Percentiles rank a stretch among this genome's conserved stretches.
Conservation (phyloP, 92 coral and sea anemone genomes). For the Anthopleura xanthogrammica region DNA sequence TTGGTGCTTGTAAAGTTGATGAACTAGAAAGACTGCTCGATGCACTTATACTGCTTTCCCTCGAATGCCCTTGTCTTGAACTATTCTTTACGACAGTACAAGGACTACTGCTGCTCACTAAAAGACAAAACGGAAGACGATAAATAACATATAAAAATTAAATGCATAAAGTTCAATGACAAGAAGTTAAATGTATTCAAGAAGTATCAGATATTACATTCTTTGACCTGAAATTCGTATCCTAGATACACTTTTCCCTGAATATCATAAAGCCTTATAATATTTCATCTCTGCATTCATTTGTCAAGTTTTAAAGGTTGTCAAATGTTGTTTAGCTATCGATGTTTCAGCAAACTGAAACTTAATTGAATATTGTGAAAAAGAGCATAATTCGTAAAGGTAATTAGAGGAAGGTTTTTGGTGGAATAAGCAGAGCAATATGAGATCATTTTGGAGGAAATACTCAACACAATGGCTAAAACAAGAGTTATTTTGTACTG, state of each 20-base stretch:
- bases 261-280: too few relatives aligned
- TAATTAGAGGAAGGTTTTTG: too few relatives aligned
- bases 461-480: too few relatives aligned
- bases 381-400: too few relatives aligned
- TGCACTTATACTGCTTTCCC: conserved; percentile 45
- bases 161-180: not conserved
- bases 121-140: not conserved
- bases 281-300: too few relatives aligned
- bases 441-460: too few relatives aligned
- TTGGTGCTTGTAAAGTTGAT: conserved; percentile 54
- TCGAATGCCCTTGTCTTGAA: conserved; percentile 5
- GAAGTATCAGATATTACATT: not conserved
- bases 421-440: too few relatives aligned
- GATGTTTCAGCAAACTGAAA: too few relatives aligned
- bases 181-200: not conserved
- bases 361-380: too few relatives aligned
- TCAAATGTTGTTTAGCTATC: too few relatives aligned
- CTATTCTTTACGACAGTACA: not conserved
- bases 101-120: not conserved
- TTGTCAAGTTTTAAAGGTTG: too few relatives aligned
- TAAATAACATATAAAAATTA: not conserved
- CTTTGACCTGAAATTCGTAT: not conserved
- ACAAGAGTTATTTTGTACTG: too few relatives aligned
- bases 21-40: conserved; percentile 67
- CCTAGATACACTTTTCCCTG: not conserved